Evolutionary conservation across 2,888 invertebrate species (phyloP).

Genomic region (Nephrotoma flavescens): DNA sequence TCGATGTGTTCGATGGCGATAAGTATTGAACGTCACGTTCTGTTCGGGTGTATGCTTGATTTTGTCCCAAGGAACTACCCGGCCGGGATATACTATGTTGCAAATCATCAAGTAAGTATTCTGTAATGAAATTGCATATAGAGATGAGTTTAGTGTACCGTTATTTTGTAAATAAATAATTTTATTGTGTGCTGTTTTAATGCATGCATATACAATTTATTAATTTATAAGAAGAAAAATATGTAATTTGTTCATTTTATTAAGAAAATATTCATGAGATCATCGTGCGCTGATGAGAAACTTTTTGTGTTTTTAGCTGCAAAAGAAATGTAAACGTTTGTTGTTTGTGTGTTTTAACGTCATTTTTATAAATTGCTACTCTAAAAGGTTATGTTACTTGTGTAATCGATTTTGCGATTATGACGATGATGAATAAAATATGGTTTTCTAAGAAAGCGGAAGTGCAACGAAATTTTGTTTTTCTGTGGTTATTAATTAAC

Average conservation of each 20-base stretch:
- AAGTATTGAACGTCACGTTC: conserved; percentile 14
- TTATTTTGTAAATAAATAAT: neutral
- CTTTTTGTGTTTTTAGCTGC: neutral
- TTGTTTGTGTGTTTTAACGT: neutral
- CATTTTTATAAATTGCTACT: neutral
- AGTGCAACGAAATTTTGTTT: neutral
- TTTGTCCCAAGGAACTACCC: conserved; percentile 8
- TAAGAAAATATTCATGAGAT: neutral
- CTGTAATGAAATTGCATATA: conserved; percentile 8
- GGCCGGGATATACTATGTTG: conserved; percentile 14
- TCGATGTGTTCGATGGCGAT: conserved; percentile 14
- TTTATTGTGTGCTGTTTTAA: neutral
- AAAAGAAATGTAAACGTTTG: neutral
- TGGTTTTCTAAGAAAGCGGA: neutral
- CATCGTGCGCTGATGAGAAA: neutral
- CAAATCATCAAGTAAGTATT: conserved; percentile 16
- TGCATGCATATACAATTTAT: neutral
- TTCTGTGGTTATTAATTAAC: neutral
- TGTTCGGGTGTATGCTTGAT: conserved; percentile 6
- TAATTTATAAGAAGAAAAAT: neutral
- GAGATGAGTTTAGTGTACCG: neutral
- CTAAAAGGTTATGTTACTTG: neutral
- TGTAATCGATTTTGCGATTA: neutral
- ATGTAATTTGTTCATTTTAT: neutral
- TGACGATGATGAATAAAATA: neutral